Conservation (phyloP, 1,140 invertebrate species). For the Coptotermes formosanus region DNA sequence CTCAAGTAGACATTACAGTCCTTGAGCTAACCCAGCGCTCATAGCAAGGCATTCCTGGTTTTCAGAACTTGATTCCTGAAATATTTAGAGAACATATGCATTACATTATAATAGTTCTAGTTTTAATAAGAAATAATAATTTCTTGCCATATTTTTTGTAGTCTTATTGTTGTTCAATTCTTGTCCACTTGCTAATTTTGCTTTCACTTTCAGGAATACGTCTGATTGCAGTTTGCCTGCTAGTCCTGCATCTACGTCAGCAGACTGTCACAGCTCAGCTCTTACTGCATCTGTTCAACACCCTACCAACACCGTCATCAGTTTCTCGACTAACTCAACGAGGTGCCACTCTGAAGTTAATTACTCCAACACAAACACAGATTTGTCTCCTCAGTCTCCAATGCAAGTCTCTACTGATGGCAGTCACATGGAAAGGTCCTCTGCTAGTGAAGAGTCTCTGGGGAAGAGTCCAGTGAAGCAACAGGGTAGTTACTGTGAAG, state of each 20-base stretch:
- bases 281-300: not conserved
- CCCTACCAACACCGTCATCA: not conserved
- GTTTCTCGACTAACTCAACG: constrained; percentile 6
- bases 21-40: too few species aligned
- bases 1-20: too few species aligned
- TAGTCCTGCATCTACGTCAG: constrained; percentile 9
- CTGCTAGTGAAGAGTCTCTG: constrained; percentile 22
- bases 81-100: too few species aligned
- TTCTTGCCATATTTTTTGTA: too few species aligned
- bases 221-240: constrained; percentile 23
- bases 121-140: too few species aligned
- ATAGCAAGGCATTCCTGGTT: too few species aligned
- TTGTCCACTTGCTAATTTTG: not conserved
- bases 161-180: too few species aligned
- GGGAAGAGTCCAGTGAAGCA: constrained; percentile 24
- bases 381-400: constrained; percentile 18
- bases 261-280: not conserved
- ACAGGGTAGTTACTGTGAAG: not conserved
- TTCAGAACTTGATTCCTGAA: too few species aligned
- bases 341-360: constrained; percentile 17
- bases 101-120: too few species aligned
- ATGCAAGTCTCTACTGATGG: constrained; percentile 26
- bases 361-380: constrained; percentile 7
- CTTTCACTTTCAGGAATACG: constrained; percentile 6
- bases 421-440: not conserved